These are phyloP conservation scores for Mythimna lalbum DNA, from an alignment of 2,888 invertebrate species.

Conservation along the genomic window DNA sequence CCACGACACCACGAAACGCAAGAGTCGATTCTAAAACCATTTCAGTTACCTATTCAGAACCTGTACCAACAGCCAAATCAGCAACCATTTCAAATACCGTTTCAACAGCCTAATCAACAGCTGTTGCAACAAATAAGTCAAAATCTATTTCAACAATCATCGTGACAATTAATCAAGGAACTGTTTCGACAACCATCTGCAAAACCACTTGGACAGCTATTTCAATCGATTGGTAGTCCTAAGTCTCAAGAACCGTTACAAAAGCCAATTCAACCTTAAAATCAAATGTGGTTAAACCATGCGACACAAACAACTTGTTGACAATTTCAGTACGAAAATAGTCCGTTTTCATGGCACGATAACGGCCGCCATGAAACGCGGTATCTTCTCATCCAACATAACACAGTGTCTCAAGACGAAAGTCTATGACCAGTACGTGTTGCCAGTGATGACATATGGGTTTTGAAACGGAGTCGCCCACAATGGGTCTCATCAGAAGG, in stretches of 20 bases:
- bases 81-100: background rate
- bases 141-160: background rate
- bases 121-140: background rate
- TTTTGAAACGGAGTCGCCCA: no score
- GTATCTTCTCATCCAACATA: no score
- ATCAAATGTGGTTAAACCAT: conserved; percentile 7
- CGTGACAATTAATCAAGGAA: background rate
- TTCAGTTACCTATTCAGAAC: background rate
- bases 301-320: background rate
- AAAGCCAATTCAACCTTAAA: background rate
- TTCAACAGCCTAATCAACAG: background rate
- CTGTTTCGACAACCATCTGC: background rate
- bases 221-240: background rate
- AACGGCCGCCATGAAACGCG: no score
- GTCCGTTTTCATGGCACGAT: no score
- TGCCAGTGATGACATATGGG: no score
- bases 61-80: background rate
- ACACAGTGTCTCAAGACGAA: no score
- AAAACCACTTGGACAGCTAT: background rate
- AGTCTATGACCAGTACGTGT: no score
- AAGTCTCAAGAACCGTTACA: background rate
- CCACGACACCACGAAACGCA: conserved; percentile 3
- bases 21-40: background rate
- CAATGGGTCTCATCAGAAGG: no score
- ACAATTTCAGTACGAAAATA: no score